Conservation (phyloP, 2,113 vertebrate species). For the Neogobius melanostomus region DNA sequence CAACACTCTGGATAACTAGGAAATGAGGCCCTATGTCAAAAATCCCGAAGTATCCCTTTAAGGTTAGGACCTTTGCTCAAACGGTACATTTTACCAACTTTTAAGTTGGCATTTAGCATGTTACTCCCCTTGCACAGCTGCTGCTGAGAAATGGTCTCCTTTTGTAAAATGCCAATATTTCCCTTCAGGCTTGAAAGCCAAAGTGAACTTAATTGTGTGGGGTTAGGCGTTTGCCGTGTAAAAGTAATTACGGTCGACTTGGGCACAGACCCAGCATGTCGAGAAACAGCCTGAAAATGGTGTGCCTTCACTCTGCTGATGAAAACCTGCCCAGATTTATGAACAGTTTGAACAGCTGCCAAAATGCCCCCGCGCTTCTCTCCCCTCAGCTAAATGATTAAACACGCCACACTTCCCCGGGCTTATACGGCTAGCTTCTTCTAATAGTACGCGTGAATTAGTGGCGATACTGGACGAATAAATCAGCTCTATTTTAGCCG, state of each 20-base stretch:
- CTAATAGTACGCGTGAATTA: neutral
- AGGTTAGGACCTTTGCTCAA: too few species aligned
- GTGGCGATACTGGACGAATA: constrained; percentile 19
- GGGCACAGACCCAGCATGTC: neutral
- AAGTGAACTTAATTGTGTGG: neutral
- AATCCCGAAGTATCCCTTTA: too few species aligned
- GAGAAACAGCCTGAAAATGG: neutral
- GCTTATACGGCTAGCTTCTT: neutral
- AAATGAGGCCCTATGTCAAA: too few species aligned
- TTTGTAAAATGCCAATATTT: neutral
- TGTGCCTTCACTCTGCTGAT: neutral
- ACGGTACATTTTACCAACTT: too few species aligned
- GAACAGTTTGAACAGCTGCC: constrained; percentile 10
- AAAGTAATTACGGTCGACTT: neutral
- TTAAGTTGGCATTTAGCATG: neutral
- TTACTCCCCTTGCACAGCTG: neutral
- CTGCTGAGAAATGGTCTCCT: neutral
- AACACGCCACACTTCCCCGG: constrained; percentile 18
- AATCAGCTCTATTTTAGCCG: constrained; percentile 21
- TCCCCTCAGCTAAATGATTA: constrained; percentile 18
- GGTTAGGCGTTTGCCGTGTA: neutral
- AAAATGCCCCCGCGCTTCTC: constrained; percentile 13
- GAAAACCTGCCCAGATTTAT: neutral
- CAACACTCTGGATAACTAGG: too few species aligned
- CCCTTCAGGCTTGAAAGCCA: neutral